phyloP scores from a whole-genome alignment of 2,113 vertebrate genomes.

The Paradoxurus hermaphroditus region DNA sequence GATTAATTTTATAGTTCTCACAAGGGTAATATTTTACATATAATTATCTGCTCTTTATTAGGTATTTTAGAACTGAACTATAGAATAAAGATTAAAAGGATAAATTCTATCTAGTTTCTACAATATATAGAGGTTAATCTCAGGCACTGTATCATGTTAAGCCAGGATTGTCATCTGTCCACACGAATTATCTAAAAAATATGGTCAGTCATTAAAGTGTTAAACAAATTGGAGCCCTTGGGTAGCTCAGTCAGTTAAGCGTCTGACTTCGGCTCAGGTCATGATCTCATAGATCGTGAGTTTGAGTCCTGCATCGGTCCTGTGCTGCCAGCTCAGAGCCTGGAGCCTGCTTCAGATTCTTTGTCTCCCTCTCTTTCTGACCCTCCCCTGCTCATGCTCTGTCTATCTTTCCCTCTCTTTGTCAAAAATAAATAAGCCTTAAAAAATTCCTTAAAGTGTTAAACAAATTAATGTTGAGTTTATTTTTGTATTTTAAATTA shows the following conservation, averaged over 20 bases:
- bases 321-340: too few species aligned
- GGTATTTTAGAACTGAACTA: neutral
- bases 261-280: too few species aligned
- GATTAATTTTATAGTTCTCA: neutral
- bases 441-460: neutral
- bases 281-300: too few species aligned
- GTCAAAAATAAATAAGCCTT: too few species aligned
- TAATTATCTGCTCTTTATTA: neutral
- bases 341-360: too few species aligned
- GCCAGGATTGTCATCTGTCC: neutral
- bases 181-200: constrained; percentile 21
- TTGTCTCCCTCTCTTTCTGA: too few species aligned
- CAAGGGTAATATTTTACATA: neutral
- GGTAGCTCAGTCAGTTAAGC: too few species aligned
- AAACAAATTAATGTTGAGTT: neutral
- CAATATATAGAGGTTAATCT: neutral
- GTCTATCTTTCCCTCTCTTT: too few species aligned
- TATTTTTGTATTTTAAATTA: neutral
- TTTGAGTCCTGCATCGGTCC: too few species aligned
- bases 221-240: neutral
- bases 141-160: neutral
- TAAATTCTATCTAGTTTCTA: neutral
- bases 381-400: too few species aligned
- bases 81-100: neutral
- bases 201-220: neutral